These are phyloP conservation scores for Pygoscelis antarcticus DNA, from an alignment of 2,113 vertebrate species.

Conservation along the genomic window DNA sequence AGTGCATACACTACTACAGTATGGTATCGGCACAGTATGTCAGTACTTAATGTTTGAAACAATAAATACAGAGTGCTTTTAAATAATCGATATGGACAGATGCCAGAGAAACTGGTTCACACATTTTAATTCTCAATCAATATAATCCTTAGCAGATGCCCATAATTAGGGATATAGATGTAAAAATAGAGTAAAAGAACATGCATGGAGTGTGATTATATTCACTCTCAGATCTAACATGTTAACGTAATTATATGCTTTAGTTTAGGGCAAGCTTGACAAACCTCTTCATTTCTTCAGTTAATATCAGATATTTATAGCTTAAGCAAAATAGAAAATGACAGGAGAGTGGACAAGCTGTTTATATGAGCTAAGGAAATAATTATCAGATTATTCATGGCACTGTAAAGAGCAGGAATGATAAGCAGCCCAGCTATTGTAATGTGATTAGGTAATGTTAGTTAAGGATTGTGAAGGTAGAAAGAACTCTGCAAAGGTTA, in stretches of 20 bases:
- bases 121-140: background rate
- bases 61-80: background rate
- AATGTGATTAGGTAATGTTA: conserved; percentile 40
- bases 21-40: background rate
- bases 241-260: background rate
- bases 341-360: conserved; percentile 41
- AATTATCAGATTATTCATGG: conserved; percentile 50
- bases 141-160: background rate
- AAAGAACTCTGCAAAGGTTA: conserved; percentile 38
- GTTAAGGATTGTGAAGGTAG: conserved; percentile 10
- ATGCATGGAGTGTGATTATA: background rate
- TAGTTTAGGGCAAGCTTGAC: background rate
- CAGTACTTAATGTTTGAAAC: background rate
- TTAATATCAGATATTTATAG: conserved; percentile 5
- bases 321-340: conserved; percentile 34
- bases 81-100: background rate
- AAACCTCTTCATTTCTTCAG: background rate
- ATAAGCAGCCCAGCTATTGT: conserved; percentile 25
- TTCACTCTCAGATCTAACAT: background rate
- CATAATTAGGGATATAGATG: background rate
- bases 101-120: background rate
- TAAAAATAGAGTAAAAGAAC: background rate
- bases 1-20: background rate
- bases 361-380: conserved; percentile 47
- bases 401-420: conserved; percentile 32